Base-by-base conservation (phyloP, 2,888 invertebrate species). In the Pedicia rivosa region DNA sequence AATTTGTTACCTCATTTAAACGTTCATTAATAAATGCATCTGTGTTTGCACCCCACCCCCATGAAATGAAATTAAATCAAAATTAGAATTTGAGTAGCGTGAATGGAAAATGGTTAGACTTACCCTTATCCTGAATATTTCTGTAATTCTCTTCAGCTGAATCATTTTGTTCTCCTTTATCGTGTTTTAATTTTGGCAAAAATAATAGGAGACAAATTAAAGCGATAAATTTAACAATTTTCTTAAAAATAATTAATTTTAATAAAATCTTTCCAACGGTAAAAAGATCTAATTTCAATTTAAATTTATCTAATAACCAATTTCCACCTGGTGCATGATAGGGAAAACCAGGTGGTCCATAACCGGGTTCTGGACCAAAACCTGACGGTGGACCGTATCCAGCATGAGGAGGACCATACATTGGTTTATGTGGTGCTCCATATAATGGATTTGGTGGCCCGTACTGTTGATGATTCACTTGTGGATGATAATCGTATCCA, bases 171-270 rank as follows among this genome's bases (percentile, higher is more conserved):
- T 19, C 30, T 3, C 30, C 17, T 14, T 52, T 53, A 31, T 57
- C 59, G 24, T 48, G 48, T 39, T 57, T 56, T 15, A 79, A 55
- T 53, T 78, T 78, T 1, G 84, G 83, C 44, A 83, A 71, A 51
- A 83, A 80, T 36, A 84, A 59, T 46, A 84, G 56, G 51, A 83
- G 64, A 51, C 77, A 82, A 47, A 82, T 70, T 5, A 81, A 65
- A 0, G 77, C 82, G 28, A 83, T 71, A 58, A 83, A 81, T 47
- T 81, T 80, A 39, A 84, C 74, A 36, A 82, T 72, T 58, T 83
- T 78, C 59, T 84, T 84, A 55, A 84, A 82, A 46, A 84, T 74
- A 4, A 83, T 60, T 35, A 83, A 55, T 54, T 84, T 84, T 24
- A 83, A 56, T 39, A 83, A 50, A 40, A 83, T 68, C 59, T 83